A percentile compares a stretch with the other conserved stretches of the same genome.
Evolutionary conservation across 2,113 vertebrate species (phyloP).

Genomic region (Camelus bactrianus): DNA sequence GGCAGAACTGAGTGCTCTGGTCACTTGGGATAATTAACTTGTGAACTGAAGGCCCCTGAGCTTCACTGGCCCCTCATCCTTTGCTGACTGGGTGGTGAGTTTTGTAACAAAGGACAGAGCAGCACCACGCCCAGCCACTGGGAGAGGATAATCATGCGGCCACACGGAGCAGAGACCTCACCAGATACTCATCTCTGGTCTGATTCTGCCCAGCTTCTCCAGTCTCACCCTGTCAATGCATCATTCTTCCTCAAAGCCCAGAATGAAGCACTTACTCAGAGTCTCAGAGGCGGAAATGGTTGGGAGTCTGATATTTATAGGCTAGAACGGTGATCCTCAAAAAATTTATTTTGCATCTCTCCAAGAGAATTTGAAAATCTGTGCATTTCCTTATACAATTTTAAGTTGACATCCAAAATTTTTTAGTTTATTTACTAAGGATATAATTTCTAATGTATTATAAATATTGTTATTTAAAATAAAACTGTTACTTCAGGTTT

Average conservation of each 20-base stretch:
- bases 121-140: background rate
- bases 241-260: background rate
- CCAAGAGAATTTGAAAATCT: background rate
- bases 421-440: constrained; percentile 21
- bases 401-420: background rate
- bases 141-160: background rate
- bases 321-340: background rate
- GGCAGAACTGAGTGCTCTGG: background rate
- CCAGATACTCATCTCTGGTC: background rate
- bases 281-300: background rate
- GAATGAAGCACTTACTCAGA: background rate
- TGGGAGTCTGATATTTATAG: background rate
- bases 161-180: background rate
- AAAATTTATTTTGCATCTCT: background rate
- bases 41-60: background rate
- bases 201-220: background rate
- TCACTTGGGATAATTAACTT: background rate
- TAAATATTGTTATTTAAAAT: constrained; percentile 32
- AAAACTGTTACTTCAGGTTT: background rate
- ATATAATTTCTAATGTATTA: background rate
- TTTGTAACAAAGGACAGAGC: background rate
- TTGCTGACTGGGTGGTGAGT: background rate
- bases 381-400: background rate
- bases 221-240: background rate
- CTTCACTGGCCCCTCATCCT: background rate